Conservation (phyloP, 2,113 vertebrate species). For the Corydoras sp. region DNA sequence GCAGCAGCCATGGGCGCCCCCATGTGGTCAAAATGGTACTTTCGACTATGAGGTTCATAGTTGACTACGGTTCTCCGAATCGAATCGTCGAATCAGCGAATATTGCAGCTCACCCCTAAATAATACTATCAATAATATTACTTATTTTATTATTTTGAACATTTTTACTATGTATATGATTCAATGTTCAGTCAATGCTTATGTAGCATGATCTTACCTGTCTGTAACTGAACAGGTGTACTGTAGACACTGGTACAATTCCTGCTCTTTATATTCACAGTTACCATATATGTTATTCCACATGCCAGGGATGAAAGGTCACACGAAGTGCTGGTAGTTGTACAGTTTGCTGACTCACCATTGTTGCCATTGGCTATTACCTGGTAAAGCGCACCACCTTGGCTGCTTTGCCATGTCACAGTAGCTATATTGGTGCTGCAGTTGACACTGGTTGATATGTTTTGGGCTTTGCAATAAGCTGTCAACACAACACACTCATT, state of each 20-base stretch:
- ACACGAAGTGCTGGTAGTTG: slow-evolving; percentile 52
- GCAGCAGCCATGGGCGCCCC: too few relatives aligned
- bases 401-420: slow-evolving; percentile 53
- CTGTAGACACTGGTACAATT: slow-evolving; percentile 52
- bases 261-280: slow-evolving; percentile 52
- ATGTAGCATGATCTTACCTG: too few relatives aligned
- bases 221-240: slow-evolving; percentile 19
- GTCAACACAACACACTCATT: neutral
- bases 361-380: slow-evolving; percentile 37
- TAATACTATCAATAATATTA: too few relatives aligned
- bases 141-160: too few relatives aligned
- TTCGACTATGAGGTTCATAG: too few relatives aligned
- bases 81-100: too few relatives aligned
- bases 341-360: slow-evolving; percentile 46
- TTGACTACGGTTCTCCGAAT: too few relatives aligned
- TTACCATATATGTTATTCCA: slow-evolving; percentile 57
- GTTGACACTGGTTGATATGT: slow-evolving; percentile 47
- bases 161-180: too few relatives aligned
- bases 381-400: slow-evolving; percentile 47
- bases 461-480: slow-evolving; percentile 57
- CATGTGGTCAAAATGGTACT: too few relatives aligned
- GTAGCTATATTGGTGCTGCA: slow-evolving; percentile 51
- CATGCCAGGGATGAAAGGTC: slow-evolving; percentile 55
- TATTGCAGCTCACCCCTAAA: too few relatives aligned
- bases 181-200: neutral